Evolutionary conservation across 1,140 invertebrate genomes (phyloP).

Genomic region (Drosophila nannoptera): DNA sequence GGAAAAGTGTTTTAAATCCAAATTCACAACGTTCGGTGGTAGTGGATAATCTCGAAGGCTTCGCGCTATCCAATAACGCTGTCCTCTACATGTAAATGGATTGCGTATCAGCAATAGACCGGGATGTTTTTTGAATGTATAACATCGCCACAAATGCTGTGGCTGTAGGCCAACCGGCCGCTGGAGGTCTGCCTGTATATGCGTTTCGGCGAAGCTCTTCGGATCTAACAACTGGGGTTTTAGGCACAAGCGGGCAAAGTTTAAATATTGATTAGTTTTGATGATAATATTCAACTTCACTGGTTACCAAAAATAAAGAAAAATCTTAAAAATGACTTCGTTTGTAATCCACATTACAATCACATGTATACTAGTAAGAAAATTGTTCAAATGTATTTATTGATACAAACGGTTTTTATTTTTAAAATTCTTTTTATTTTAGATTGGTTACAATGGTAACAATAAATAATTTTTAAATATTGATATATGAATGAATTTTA

Average conservation of each 20-base stretch:
- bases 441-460: too few relatives aligned
- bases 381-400: too few relatives aligned
- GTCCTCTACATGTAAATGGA: slow-evolving; percentile 88
- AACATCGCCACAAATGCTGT: slow-evolving; percentile 81
- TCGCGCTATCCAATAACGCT: slow-evolving; percentile 90
- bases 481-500: too few relatives aligned
- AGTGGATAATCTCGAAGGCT: slow-evolving; percentile 88
- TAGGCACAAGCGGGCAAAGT: slow-evolving; percentile 1
- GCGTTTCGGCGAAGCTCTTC: not conserved
- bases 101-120: slow-evolving; percentile 90
- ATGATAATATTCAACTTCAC: too few relatives aligned
- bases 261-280: slow-evolving; percentile 1
- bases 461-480: too few relatives aligned
- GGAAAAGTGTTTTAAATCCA: slow-evolving; percentile 80
- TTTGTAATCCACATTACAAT: too few relatives aligned
- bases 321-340: slow-evolving; percentile 3
- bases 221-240: slow-evolving; percentile 19
- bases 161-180: slow-evolving; percentile 77
- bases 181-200: not conserved
- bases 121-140: slow-evolving; percentile 81
- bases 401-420: too few relatives aligned
- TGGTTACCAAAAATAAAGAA: too few relatives aligned
- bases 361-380: too few relatives aligned
- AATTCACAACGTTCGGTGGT: slow-evolving; percentile 88
- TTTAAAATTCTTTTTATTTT: too few relatives aligned